phyloP scores from a whole-genome alignment of 2,888 invertebrate species.

The Stenchaetothrips biformis region DNA sequence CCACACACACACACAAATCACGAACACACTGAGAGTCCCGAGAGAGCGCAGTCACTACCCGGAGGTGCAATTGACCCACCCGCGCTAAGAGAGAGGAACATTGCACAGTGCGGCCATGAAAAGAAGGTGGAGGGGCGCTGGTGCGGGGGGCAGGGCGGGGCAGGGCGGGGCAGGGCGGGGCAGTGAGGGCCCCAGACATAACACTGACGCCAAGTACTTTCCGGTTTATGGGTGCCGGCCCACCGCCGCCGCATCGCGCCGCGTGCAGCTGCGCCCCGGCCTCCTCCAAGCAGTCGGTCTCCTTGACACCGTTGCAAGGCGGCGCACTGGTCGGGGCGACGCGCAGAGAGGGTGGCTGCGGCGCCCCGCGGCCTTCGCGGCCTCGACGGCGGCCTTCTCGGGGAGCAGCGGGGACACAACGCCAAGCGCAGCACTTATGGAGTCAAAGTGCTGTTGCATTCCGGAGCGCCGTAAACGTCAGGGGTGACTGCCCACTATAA shows the following conservation, averaged over 20 bases:
- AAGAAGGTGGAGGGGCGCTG: background rate
- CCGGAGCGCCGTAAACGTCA: background rate
- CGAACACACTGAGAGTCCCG: too few relatives aligned
- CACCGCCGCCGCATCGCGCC: background rate
- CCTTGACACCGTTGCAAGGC: too few relatives aligned
- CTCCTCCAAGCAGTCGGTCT: too few relatives aligned
- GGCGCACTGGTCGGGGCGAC: too few relatives aligned
- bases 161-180: background rate
- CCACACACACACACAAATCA: too few relatives aligned
- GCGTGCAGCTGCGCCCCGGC: too few relatives aligned
- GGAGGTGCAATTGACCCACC: too few relatives aligned
- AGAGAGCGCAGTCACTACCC: too few relatives aligned
- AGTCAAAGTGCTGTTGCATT: conserved; percentile 19
- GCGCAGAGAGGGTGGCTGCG: too few relatives aligned
- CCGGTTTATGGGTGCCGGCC: background rate
- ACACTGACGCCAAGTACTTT: background rate
- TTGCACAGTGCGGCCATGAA: too few relatives aligned
- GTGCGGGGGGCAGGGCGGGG: background rate
- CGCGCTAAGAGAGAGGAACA: too few relatives aligned
- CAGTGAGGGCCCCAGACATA: background rate
- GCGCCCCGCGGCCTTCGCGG: background rate
- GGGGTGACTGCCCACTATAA: background rate
- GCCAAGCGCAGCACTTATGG: background rate
- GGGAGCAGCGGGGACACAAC: background rate
- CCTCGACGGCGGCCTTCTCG: background rate